Conservation (phyloP, 1,140 invertebrate species). For the Cotesia glomerata region DNA sequence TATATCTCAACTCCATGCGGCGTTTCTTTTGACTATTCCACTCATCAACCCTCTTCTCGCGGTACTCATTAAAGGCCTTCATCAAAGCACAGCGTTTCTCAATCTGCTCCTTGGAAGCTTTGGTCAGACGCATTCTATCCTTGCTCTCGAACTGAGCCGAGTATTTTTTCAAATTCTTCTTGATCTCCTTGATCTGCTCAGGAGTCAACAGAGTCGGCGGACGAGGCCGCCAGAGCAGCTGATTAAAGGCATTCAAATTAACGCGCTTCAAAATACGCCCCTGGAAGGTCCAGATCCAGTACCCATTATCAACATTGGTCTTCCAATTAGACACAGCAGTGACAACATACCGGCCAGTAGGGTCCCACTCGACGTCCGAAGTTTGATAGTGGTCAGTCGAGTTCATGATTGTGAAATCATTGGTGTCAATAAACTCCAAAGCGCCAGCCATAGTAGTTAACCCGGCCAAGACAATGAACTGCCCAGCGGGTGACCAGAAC, state of each 20-base stretch:
- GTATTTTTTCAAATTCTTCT: constrained; percentile 98
- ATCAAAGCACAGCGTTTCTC: constrained; percentile 91
- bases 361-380: constrained; percentile 97
- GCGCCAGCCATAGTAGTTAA: constrained; percentile 84
- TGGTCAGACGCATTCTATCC: constrained; percentile 89
- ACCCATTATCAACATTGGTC: constrained; percentile 94
- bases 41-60: constrained; percentile 76
- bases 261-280: constrained; percentile 83
- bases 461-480: constrained; percentile 93
- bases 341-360: constrained; percentile 77
- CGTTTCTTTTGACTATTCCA: constrained; percentile 79
- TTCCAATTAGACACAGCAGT: constrained; percentile 96
- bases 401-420: constrained; percentile 83
- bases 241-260: constrained; percentile 90
- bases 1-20: constrained; percentile 83
- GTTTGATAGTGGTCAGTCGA: constrained; percentile 92
- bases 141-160: constrained; percentile 95
- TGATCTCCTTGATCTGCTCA: constrained; percentile 90
- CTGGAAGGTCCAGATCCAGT: constrained; percentile 98
- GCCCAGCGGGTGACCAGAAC: constrained; percentile 96
- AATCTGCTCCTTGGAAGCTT: constrained; percentile 95
- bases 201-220: constrained; percentile 84
- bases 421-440: constrained; percentile 93
- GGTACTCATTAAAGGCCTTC: constrained; percentile 85
- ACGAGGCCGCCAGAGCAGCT: constrained; percentile 95